Conservation (phyloP, 2,797 vertebrate species). For the Luscinia megarhynchos region DNA sequence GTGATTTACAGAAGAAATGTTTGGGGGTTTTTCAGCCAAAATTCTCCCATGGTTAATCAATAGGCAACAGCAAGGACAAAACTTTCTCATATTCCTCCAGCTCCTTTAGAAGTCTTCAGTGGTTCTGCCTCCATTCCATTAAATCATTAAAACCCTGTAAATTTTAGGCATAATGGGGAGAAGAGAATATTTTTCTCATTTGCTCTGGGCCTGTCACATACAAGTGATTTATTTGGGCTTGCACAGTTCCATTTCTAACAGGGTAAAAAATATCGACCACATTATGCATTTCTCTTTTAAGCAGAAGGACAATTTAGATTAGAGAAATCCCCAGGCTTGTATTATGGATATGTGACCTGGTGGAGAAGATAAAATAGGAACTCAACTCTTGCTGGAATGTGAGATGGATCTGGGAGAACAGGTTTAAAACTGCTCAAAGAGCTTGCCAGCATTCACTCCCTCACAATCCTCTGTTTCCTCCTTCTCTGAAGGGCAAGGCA, state of each 20-base stretch:
- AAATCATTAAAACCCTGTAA: background rate
- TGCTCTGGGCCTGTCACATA: background rate
- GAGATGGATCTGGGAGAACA: background rate
- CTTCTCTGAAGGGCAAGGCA: background rate
- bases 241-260: background rate
- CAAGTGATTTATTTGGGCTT: slow-evolving; percentile 24
- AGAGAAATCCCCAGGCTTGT: background rate
- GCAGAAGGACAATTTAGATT: background rate
- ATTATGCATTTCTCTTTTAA: background rate
- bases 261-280: background rate
- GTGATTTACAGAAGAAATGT: background rate
- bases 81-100: background rate
- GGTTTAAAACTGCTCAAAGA: background rate
- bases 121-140: background rate
- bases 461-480: background rate
- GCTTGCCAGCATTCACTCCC: background rate
- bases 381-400: background rate
- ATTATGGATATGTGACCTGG: background rate
- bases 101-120: background rate
- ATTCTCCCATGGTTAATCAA: slow-evolving; percentile 1
- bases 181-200: slow-evolving; percentile 15
- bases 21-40: background rate
- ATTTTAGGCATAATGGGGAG: background rate
- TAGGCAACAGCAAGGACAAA: slow-evolving; percentile 21
- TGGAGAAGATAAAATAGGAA: slow-evolving; percentile 18